Percentiles rank a stretch among this genome's conserved stretches.
Conservation (phyloP, 2,888 invertebrate species). For the Parnassius mnemosyne region DNA sequence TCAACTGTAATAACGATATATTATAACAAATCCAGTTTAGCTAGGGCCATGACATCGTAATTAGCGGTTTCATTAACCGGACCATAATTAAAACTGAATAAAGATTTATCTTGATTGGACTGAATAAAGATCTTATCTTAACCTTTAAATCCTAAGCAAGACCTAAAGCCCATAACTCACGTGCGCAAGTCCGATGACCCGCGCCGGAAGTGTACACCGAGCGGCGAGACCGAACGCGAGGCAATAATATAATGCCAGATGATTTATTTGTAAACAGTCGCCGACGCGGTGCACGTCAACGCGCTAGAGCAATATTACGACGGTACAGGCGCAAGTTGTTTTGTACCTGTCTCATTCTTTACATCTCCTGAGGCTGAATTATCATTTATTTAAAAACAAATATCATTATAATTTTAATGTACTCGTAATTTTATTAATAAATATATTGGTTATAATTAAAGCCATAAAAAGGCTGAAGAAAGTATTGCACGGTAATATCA, state of each 20-base stretch:
- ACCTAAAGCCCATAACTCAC: conserved; percentile 23
- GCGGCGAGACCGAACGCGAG: conserved; percentile 21
- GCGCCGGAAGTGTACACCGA: conserved; percentile 26
- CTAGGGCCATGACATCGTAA: conserved; percentile 17
- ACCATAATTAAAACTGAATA: conserved; percentile 11
- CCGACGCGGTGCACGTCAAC: conserved; percentile 56
- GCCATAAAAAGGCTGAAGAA: too few species aligned
- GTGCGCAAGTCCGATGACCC: conserved; percentile 25
- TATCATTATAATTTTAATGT: too few species aligned
- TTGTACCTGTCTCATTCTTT: neutral
- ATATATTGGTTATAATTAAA: too few species aligned
- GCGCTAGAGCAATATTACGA: conserved; percentile 53
- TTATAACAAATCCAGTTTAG: neutral
- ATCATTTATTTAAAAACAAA: too few species aligned
- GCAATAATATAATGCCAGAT: conserved; percentile 47
- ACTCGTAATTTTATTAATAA: too few species aligned
- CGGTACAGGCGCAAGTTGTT: conserved; percentile 27
- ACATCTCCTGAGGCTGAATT: neutral
- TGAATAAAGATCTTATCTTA: conserved; percentile 19
- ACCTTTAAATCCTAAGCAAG: conserved; percentile 24
- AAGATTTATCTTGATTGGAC: conserved; percentile 13
- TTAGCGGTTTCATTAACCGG: conserved; percentile 3
- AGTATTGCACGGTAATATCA: too few species aligned
- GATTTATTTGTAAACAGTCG: conserved; percentile 78
- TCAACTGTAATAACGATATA: too few species aligned